A percentile compares a stretch with the other conserved stretches of the same genome.
Evolutionary conservation across 2,888 invertebrate genomes (phyloP).

Genomic region (Troides helena): DNA sequence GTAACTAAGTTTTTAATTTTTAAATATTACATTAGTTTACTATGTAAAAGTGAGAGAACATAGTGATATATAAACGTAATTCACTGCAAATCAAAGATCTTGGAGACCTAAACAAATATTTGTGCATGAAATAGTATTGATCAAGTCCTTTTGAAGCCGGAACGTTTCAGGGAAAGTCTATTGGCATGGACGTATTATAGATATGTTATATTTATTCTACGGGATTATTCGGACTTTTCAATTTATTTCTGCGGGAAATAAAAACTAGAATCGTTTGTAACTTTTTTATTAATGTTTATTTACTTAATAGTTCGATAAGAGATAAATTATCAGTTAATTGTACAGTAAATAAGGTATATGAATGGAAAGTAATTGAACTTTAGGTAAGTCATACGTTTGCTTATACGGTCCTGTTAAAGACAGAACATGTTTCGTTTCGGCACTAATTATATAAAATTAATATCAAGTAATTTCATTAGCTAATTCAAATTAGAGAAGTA

Average conservation of each 20-base stretch:
- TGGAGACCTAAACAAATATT: slow-evolving; percentile 24
- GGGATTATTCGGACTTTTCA: background rate
- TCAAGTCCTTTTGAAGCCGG: slow-evolving; percentile 20
- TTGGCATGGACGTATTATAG: background rate
- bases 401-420: too few relatives aligned
- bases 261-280: background rate
- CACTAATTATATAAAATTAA: too few relatives aligned
- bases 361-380: too few relatives aligned
- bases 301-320: too few relatives aligned
- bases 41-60: background rate
- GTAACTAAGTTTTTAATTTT: background rate
- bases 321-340: too few relatives aligned
- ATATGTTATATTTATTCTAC: slow-evolving; percentile 3
- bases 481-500: too few relatives aligned
- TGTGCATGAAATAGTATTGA: slow-evolving; percentile 23
- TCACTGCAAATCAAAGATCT: slow-evolving; percentile 19
- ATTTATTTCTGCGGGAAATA: background rate
- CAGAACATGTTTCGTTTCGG: too few relatives aligned
- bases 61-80: slow-evolving; percentile 17
- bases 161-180: slow-evolving; percentile 13
- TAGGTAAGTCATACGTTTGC: too few relatives aligned
- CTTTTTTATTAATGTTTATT: background rate
- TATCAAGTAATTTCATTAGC: too few relatives aligned
- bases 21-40: background rate
- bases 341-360: too few relatives aligned